These are phyloP conservation scores for Catharus bicknelli DNA, from an alignment of 2,113 vertebrate species.

Conservation along the genomic window DNA sequence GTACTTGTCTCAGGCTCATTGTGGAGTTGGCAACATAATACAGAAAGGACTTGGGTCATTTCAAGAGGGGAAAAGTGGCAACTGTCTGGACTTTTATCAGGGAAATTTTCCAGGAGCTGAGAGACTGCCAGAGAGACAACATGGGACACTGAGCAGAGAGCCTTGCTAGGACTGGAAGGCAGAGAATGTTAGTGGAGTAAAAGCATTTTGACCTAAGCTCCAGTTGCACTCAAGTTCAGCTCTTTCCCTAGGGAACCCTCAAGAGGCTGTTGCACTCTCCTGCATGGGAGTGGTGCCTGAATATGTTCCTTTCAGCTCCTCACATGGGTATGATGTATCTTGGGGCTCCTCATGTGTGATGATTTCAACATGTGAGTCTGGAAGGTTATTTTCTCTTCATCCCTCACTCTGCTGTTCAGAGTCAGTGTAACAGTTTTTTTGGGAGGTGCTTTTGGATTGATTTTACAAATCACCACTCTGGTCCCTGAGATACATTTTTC, in stretches of 20 bases:
- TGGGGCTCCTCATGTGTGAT: not conserved
- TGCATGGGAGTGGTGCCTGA: not conserved
- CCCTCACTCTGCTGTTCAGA: not conserved
- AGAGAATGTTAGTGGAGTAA: not conserved
- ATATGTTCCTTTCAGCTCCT: not conserved
- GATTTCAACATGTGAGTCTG: not conserved
- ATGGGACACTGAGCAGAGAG: rapidly evolving
- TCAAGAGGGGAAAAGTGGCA: not conserved
- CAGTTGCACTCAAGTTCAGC: not conserved
- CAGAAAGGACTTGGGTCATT: not conserved
- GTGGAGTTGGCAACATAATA: not conserved
- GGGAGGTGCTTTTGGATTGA: not conserved
- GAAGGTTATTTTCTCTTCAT: not conserved
- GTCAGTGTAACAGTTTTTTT: not conserved
- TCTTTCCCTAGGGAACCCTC: not conserved
- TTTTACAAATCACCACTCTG: not conserved
- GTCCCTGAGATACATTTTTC: not conserved
- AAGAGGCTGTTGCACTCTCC: not conserved
- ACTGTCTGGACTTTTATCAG: not conserved
- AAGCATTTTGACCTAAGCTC: not conserved
- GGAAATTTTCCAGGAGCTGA: not conserved
- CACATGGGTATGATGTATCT: not conserved
- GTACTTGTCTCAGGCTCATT: not conserved
- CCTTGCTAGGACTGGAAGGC: not conserved
- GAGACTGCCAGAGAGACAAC: not conserved